Evolutionary conservation across 1,140 invertebrate species (phyloP), one percentile per base, ranked within the genome.

Genomic region (Pristionchus pacificus): DNA sequence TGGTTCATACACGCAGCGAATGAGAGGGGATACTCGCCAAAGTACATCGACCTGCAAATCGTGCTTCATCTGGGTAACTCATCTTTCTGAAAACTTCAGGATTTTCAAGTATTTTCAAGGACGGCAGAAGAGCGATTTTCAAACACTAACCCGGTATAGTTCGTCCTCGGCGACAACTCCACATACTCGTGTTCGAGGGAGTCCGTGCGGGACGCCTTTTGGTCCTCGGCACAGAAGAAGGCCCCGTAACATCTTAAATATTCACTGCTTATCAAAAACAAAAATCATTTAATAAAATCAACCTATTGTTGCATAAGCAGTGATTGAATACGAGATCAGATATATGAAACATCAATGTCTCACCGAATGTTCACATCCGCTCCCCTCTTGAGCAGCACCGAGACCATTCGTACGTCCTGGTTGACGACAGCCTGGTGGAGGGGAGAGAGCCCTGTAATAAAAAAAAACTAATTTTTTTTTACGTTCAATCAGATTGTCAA

Each of bases 351-450:
- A n/a, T n/a, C n/a, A n/a, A n/a, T n/a, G n/a, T n/a, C n/a, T n/a
- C n/a, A n/a, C n/a, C n/a, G n/a, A n/a, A n/a, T n/a, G n/a, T 95
- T 89, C 49, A 92, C 90, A 83, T 97, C 90, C 0, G 92, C 92
- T 2, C 93, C 93, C 65, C 91, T 90, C 79, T 96, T 92, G 31
- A 98, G 84, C 2, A 98, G 86, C 84, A 92, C 96, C 85, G 95
- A 97, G 0, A 96, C 93, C 93, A 97, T 95, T 0, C 91, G 89
- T 0, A 93, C 93, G 84, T 98, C 95, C 83, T 98, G 95, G 84
- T 98, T 98, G 0, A 97, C 93, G 77, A 98, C 97, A 0, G 95
- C 93, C 83, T 97, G 93, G 79, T 98, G 95, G 0, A 98, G 86
- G 0, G 81, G 79, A 14, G 80, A 79, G 19, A 83, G 62, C 27